Conservation (phyloP, 1,140 invertebrate genomes). For the Habropoda laboriosa region DNA sequence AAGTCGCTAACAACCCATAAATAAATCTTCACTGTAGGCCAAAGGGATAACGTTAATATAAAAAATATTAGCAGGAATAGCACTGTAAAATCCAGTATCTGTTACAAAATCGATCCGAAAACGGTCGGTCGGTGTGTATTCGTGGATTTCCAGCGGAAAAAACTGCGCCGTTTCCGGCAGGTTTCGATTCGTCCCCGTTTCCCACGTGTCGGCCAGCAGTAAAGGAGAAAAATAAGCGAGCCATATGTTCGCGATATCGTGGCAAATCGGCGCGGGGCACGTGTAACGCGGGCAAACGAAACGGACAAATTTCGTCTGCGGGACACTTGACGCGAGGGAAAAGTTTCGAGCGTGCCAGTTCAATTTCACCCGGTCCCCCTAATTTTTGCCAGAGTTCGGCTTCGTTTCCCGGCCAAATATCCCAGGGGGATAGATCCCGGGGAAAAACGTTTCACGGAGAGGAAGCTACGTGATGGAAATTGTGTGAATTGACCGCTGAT, state of each 20-base stretch:
- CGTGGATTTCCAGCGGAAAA: neutral
- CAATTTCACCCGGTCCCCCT: neutral
- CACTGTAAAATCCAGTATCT: neutral
- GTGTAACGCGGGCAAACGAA: neutral
- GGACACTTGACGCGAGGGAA: neutral
- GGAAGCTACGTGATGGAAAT: neutral
- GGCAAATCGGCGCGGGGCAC: neutral
- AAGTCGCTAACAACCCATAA: too few relatives aligned
- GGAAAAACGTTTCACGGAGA: neutral
- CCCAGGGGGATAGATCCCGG: neutral
- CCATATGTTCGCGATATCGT: neutral
- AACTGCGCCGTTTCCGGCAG: neutral
- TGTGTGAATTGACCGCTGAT: neutral
- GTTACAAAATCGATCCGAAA: neutral
- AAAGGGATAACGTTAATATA: too few relatives aligned
- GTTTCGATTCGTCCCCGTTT: neutral
- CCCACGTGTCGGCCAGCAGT: neutral
- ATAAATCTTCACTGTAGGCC: too few relatives aligned
- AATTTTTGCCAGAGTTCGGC: neutral
- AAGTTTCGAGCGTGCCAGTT: neutral
- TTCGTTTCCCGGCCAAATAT: neutral
- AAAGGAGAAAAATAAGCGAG: slow-evolving; percentile 7
- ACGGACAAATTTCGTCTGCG: neutral
- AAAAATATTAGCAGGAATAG: neutral
- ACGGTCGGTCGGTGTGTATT: neutral